Evolutionary conservation across 2,797 vertebrate species (phyloP).

Genomic region (Brachymystax lenok): DNA sequence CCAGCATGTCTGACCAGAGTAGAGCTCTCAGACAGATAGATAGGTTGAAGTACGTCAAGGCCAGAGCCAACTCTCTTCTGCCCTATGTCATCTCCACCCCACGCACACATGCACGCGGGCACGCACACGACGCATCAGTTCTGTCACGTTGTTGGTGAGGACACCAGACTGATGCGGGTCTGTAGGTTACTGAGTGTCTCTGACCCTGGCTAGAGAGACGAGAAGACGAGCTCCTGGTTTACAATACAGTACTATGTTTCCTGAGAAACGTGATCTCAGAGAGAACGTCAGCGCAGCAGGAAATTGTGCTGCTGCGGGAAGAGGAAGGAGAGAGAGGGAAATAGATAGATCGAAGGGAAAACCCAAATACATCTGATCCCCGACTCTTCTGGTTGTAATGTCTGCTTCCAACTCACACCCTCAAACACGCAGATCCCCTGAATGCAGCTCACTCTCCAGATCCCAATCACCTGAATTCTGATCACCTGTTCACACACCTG

Average conservation of each 20-base stretch:
- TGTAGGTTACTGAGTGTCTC: not conserved
- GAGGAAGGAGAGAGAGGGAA: not conserved
- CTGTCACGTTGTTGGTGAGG: not conserved
- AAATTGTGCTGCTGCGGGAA: not conserved
- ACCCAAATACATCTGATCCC: not conserved
- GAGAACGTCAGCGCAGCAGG: not conserved
- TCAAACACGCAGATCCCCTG: no score
- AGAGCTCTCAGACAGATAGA: not conserved
- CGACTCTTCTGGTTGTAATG: not conserved
- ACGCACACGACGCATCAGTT: constrained; percentile 27
- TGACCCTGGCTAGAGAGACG: not conserved
- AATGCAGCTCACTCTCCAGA: no score
- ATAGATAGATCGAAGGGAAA: constrained; percentile 30
- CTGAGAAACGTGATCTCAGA: constrained; percentile 1
- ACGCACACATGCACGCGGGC: not conserved
- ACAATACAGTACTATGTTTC: not conserved
- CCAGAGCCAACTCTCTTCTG: not conserved
- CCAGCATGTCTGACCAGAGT: not conserved
- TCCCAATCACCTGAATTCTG: no score
- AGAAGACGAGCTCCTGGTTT: not conserved
- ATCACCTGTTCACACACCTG: no score
- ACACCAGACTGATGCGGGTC: not conserved
- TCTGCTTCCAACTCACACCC: no score
- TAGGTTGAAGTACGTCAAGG: not conserved
- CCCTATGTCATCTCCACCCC: not conserved